Percentiles rank a stretch among this genome's conserved stretches.
Evolutionary conservation across 2,888 invertebrate genomes (phyloP).

Genomic region (Standfussiana lucernea): DNA sequence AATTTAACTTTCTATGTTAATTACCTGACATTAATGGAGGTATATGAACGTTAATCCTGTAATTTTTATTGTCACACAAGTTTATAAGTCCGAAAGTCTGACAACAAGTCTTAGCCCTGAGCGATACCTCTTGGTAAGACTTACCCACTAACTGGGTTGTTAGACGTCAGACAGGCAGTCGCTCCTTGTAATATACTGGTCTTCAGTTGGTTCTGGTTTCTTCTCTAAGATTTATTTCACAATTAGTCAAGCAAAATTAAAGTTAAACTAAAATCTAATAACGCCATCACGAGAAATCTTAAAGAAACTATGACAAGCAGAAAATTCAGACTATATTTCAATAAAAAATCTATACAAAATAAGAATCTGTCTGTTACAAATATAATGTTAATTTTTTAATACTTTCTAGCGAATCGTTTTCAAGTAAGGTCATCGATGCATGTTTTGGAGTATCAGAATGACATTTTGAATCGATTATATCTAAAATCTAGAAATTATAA

Average conservation of each 20-base stretch:
- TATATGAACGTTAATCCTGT: neutral
- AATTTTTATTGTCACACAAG: neutral
- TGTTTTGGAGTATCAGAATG: conserved; percentile 15
- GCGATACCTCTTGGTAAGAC: neutral
- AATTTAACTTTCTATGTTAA: conserved; percentile 10
- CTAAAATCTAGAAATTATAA: conserved; percentile 39
- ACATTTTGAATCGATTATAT: conserved; percentile 33
- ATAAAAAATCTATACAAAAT: neutral
- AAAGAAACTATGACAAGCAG: conserved; percentile 5
- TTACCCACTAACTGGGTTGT: neutral
- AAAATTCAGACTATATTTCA: conserved; percentile 1
- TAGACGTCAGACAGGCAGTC: neutral
- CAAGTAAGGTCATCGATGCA: conserved; percentile 33
- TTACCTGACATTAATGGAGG: neutral
- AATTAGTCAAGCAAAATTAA: neutral
- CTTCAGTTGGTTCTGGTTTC: too few relatives aligned
- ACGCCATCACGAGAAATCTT: neutral
- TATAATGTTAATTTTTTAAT: conserved; percentile 35
- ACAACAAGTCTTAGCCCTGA: neutral
- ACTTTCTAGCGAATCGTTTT: conserved; percentile 46
- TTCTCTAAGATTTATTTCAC: too few relatives aligned
- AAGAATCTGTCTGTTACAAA: neutral
- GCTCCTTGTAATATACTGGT: too few relatives aligned
- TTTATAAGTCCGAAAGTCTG: neutral
- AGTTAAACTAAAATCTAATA: neutral